Evolutionary conservation across 2,113 vertebrate species (phyloP), one percentile per base, ranked within the genome.

Genomic region (Danionella cerebrum): DNA sequence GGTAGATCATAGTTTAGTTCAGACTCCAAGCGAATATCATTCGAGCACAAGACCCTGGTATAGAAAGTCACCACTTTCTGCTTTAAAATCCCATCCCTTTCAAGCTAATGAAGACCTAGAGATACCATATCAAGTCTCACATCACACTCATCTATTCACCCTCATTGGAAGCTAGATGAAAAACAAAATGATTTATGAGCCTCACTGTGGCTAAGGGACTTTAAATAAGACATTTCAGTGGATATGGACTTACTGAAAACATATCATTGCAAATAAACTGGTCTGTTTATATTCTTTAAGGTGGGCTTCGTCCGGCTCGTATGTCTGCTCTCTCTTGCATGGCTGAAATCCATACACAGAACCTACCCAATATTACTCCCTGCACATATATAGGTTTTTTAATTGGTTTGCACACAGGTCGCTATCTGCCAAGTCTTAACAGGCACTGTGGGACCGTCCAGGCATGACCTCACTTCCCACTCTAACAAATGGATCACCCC

Each of bases 401-500:
- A 53, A 52, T 39, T 60, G 54, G 35, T 35, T 12, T 9, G 16
- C 10, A n/a, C 44, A 33, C 45, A 36, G 48, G 51, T 51, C 50
- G 3, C 60, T 44, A 44, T 53, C 42, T 64, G 48, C 42, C 25
- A 6, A 25, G 16, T 50, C 19, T 45, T 16, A 55, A 55, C 50
- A 44, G 59, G 41, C 42, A 68, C 58, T 31, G 4, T 47, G 41
- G 41, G 29, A 29, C 31, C n/a, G 3, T 53, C 57, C 44, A 42
- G 41, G 18, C 41, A 38, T 73, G 58, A 62, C 59, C 51, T 67
- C 39, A 50, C 41, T 55, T 55, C 50, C 47, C 54, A 24, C 16
- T 65, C 66, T 67, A 66, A 59, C 54, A 29, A 67, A 54, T 29
- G 64, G 64, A 60, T 35, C 2, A 16, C 39, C 55, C n/a, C 44